Evolutionary conservation across 2,797 vertebrate species (phyloP).

Genomic region (Petrocephalus sullivani): DNA sequence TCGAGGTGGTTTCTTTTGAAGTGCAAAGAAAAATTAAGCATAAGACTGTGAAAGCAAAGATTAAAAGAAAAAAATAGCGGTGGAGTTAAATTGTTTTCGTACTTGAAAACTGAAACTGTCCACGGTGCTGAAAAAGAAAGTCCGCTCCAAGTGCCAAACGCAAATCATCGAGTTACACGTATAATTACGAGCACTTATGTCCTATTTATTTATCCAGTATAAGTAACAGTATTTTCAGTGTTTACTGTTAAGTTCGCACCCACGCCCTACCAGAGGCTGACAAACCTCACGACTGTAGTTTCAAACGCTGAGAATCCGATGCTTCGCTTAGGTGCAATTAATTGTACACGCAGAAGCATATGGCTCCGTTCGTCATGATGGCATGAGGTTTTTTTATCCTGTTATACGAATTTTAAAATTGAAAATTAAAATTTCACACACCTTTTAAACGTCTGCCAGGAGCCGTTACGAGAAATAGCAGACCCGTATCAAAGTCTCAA

Average conservation of each 20-base stretch:
- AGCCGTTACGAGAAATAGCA: neutral
- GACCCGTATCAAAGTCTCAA: neutral
- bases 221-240: neutral
- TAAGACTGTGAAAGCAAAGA: neutral
- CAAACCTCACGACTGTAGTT: neutral
- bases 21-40: neutral
- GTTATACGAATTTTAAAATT: neutral
- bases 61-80: neutral
- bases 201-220: neutral
- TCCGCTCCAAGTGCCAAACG: neutral
- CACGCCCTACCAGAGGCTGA: neutral
- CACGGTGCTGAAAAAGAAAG: constrained; percentile 17
- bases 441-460: neutral
- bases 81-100: neutral
- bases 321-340: neutral
- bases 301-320: neutral
- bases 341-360: neutral
- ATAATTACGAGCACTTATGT: neutral
- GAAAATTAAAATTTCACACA: neutral
- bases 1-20: neutral
- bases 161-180: neutral
- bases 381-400: neutral
- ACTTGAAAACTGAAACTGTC: constrained; percentile 18
- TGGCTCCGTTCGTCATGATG: neutral
- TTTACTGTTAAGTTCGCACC: neutral